phyloP scores from a whole-genome alignment of 2,113 vertebrate genomes.

The Ptychochromis oligacanthus region DNA sequence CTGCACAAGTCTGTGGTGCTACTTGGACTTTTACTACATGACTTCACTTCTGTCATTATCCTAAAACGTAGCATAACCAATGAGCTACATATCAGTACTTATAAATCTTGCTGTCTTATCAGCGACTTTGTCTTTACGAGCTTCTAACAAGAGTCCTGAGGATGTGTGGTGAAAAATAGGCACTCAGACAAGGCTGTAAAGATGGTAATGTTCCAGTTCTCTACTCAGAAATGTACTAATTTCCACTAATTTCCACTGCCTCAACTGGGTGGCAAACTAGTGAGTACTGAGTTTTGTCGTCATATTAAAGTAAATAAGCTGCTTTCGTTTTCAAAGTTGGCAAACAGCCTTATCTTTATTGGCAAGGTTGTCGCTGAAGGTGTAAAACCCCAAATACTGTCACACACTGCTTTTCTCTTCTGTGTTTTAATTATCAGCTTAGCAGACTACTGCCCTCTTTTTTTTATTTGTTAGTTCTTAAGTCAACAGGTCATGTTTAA shows the following conservation, averaged over 20 bases:
- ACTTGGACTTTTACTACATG: constrained; percentile 7
- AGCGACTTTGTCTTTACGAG: background rate
- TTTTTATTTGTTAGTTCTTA: accelerated
- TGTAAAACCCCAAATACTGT: background rate
- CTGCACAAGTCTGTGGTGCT: background rate
- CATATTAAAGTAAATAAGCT: background rate
- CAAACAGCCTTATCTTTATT: background rate
- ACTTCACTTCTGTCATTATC: constrained; percentile 18
- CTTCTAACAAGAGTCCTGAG: background rate
- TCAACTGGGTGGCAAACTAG: background rate
- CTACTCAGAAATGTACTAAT: background rate
- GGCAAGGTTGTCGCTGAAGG: background rate
- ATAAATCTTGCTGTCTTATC: constrained; percentile 23
- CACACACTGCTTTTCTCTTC: background rate
- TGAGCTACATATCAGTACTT: background rate
- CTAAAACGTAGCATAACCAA: background rate
- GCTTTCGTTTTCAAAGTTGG: background rate
- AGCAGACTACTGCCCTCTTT: background rate
- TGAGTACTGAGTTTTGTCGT: background rate
- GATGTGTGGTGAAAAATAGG: background rate
- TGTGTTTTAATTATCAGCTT: background rate
- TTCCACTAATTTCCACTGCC: background rate
- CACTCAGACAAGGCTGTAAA: background rate
- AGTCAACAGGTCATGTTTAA: background rate
- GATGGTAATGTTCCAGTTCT: background rate